Evolutionary conservation across 1,140 invertebrate genomes (phyloP).

Genomic region (Drosophila punjabiensis): DNA sequence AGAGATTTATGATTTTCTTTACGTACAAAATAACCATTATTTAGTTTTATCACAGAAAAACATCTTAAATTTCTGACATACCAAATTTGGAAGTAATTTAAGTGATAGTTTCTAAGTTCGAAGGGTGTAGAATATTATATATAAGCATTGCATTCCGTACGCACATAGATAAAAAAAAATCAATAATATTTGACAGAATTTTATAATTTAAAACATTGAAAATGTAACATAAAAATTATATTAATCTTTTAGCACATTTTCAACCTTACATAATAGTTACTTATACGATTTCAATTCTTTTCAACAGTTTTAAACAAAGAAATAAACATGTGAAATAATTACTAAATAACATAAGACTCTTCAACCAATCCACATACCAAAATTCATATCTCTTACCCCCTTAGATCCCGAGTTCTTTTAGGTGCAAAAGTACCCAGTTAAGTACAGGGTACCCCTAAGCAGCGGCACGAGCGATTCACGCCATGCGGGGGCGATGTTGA

Average conservation of each 20-base stretch:
- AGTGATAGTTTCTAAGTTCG: background rate
- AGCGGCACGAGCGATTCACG: slow-evolving; percentile 42
- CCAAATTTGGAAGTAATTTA: no score
- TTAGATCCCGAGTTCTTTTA: slow-evolving; percentile 9
- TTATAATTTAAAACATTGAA: no score
- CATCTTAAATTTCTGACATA: background rate
- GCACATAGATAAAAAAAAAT: no score
- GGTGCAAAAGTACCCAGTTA: background rate
- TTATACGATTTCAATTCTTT: no score
- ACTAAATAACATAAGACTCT: background rate
- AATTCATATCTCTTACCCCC: background rate
- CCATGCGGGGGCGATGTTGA: slow-evolving; percentile 63
- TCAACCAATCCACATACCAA: slow-evolving; percentile 3
- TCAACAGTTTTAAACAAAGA: accelerated
- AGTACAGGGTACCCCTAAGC: slow-evolving; percentile 6
- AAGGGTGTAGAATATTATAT: background rate
- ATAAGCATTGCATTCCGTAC: no score
- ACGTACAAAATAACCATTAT: background rate
- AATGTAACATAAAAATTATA: background rate
- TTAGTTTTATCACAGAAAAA: background rate
- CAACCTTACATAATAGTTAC: no score
- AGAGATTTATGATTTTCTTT: no score
- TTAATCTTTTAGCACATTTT: background rate
- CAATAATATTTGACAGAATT: no score
- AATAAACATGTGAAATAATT: background rate